Evolutionary conservation across 2,797 vertebrate genomes (phyloP).

Genomic region (Discoglossus pictus): DNA sequence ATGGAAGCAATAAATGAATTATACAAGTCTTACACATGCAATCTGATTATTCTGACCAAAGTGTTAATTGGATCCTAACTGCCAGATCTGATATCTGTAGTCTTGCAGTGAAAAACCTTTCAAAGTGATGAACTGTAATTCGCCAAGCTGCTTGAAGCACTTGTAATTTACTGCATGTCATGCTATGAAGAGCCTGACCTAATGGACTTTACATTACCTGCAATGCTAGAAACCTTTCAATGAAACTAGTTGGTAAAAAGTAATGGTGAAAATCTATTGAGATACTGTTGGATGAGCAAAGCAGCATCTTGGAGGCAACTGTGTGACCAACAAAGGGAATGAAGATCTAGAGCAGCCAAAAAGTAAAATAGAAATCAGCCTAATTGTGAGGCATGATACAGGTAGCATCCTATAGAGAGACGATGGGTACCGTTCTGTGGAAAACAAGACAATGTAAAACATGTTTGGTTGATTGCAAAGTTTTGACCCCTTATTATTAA

Average conservation of each 20-base stretch:
- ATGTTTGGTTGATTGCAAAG: too few relatives aligned
- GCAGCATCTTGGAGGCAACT: constrained; percentile 66
- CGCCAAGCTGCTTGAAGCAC: constrained; percentile 98
- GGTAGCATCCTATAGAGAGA: too few relatives aligned
- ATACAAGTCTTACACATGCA: constrained; percentile 92
- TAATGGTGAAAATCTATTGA: constrained; percentile 71
- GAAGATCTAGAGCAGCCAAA: constrained; percentile 57
- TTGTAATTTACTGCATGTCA: constrained; percentile 99
- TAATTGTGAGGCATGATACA: too few relatives aligned
- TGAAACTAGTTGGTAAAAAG: constrained; percentile 74
- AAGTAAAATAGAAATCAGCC: constrained; percentile 69
- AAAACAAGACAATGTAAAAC: too few relatives aligned
- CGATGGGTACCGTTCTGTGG: too few relatives aligned
- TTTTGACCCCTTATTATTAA: too few relatives aligned
- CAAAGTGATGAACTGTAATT: constrained; percentile 99
- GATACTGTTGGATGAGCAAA: constrained; percentile 62
- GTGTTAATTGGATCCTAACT: constrained; percentile 99
- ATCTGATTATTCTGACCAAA: constrained; percentile 99
- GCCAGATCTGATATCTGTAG: constrained; percentile 98
- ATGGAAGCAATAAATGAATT: constrained; percentile 97
- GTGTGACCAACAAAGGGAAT: constrained; percentile 59
- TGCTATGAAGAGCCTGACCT: constrained; percentile 98
- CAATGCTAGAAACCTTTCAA: constrained; percentile 87
- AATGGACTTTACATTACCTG: constrained; percentile 97
- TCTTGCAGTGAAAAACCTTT: constrained; percentile 92